Evolutionary conservation across 2,797 vertebrate genomes (phyloP).

Genomic region (Micropoecilia bifurca): DNA sequence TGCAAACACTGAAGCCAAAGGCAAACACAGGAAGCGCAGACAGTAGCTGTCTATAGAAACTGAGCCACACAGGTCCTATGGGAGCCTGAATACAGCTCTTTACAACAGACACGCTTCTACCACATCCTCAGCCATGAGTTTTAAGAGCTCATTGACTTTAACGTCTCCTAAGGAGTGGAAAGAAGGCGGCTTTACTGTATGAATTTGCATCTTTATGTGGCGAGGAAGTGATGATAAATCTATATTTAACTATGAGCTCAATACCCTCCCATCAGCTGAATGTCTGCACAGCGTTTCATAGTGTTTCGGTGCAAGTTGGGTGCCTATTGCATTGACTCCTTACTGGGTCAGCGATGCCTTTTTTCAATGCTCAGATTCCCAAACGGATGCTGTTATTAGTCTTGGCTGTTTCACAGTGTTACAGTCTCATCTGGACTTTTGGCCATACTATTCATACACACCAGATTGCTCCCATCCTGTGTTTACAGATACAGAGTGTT

Average conservation of each 20-base stretch:
- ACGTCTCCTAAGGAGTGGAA: conserved; percentile 73
- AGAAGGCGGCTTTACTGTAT: conserved; percentile 64
- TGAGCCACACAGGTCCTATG: conserved; percentile 51
- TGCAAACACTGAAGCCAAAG: conserved; percentile 57
- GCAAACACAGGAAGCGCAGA: conserved; percentile 63
- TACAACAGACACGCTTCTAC: conserved; percentile 58
- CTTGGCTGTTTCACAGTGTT: conserved; percentile 74
- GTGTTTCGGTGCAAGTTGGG: conserved; percentile 42
- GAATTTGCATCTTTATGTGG: conserved; percentile 76
- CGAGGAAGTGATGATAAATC: conserved; percentile 68
- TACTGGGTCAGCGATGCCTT: conserved; percentile 43
- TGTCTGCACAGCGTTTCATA: conserved; percentile 49
- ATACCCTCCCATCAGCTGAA: conserved; percentile 59
- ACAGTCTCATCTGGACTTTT: conserved; percentile 76
- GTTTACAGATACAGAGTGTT: conserved; percentile 76
- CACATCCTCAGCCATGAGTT: conserved; percentile 63
- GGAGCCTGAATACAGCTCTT: conserved; percentile 54
- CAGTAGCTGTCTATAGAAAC: conserved; percentile 59
- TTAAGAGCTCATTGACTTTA: conserved; percentile 82
- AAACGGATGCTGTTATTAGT: conserved; percentile 79
- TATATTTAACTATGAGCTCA: conserved; percentile 68
- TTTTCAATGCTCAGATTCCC: conserved; percentile 68
- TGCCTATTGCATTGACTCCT: conserved; percentile 45
- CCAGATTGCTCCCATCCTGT: conserved; percentile 65
- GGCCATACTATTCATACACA: conserved; percentile 68